Evolutionary conservation across 2,113 vertebrate genomes (phyloP), one percentile per base, ranked within the genome.

Genomic region (Ceyx cyanopectus): DNA sequence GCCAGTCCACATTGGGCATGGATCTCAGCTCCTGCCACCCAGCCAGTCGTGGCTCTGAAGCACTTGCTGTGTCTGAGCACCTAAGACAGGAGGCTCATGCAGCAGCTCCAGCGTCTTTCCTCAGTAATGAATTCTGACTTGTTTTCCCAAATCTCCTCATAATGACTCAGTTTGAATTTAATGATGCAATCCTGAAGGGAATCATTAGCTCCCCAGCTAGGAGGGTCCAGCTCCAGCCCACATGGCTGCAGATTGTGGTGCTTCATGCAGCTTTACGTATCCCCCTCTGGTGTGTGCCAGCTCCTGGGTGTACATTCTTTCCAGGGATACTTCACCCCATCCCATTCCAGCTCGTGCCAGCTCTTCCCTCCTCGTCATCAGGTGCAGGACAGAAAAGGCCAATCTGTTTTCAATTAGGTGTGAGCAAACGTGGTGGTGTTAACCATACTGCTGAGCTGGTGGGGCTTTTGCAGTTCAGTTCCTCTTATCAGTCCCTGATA

Each of bases 111-210:
- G 10, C 27, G 7, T 17, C 29, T 86, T 75, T 89, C 89, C 84
- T 46, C 69, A 37, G 89, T 79, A 95, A 97, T 94, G 65, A 88
- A 85, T 92, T 85, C 96, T 86, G 78, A 97, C 73, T 96, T 78
- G 78, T 95, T 97, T 96, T 91, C 96, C 95, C 85, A 91, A 85
- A 87, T 93, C 51, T 29, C 95, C 74, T 91, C 78, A 61, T 87
- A 67, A 63, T 97, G 96, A 98, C 97, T 97, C 95, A 96, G 89
- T 97, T 78, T 89, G 57, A 94, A 94, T 82, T 86, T 91, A 94
- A 93, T 91, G 95, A 96, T 92, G 95, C 77, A 95, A 94, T 93
- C 91, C 97, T 94, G 90, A 22, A 92, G 95, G 97, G 97, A 94
- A 92, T 93, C 81, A 37, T 95, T 93, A 85, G 81, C 87, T 97